Percentiles rank a stretch among this genome's conserved stretches.
phyloP scores from a whole-genome alignment of 2,888 invertebrate genomes.

The Mythimna loreyi region DNA sequence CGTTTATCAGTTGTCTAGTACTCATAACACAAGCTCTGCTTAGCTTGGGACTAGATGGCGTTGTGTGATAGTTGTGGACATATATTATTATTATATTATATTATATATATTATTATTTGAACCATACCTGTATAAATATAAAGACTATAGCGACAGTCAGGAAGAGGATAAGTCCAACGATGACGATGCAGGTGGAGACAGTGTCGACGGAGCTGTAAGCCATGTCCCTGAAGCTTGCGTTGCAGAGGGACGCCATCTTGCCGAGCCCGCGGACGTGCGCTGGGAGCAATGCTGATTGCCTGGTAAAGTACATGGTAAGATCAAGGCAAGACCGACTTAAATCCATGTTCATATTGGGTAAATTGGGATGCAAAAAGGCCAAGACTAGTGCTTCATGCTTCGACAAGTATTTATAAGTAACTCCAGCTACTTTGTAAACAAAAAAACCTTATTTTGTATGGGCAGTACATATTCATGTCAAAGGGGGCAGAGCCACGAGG shows the following conservation, averaged over 20 bases:
- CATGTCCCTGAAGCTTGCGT: conserved; percentile 91
- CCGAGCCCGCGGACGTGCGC: conserved; percentile 94
- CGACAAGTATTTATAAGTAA: not conserved
- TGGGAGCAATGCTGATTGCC: conserved; percentile 93
- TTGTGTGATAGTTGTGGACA: too few species aligned
- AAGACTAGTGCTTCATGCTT: not conserved
- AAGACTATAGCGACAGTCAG: conserved; percentile 95
- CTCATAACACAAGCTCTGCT: too few species aligned
- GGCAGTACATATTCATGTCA: too few species aligned
- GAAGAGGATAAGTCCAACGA: conserved; percentile 95
- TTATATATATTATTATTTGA: too few species aligned
- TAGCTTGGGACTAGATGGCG: too few species aligned
- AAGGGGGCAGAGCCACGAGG: too few species aligned
- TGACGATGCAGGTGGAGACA: conserved; percentile 96
- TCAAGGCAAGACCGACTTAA: not conserved
- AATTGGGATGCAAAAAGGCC: too few species aligned
- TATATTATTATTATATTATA: too few species aligned
- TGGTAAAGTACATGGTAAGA: conserved; percentile 47
- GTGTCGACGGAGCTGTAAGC: conserved; percentile 95
- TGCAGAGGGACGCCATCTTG: conserved; percentile 92
- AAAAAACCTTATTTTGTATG: too few species aligned
- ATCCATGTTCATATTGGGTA: not conserved
- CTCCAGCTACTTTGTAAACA: not conserved
- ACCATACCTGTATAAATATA: conserved; percentile 94
- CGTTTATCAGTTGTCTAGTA: too few species aligned